Percentiles rank a stretch among this genome's conserved stretches.
These are phyloP conservation scores for Himalopsyche tibetana DNA, from an alignment of 2,888 invertebrate species.

Conservation along the genomic window DNA sequence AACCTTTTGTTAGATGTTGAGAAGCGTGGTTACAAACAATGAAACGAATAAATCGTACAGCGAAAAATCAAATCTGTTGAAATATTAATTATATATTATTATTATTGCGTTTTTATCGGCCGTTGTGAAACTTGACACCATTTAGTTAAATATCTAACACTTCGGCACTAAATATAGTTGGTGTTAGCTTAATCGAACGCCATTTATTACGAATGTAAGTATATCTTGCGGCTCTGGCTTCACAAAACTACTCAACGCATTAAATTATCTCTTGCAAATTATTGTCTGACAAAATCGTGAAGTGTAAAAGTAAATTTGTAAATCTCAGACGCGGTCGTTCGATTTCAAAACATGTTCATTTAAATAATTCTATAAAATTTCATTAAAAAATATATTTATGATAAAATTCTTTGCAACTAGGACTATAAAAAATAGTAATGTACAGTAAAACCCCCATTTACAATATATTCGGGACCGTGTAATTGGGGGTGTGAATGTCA, in stretches of 20 bases:
- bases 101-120: background rate
- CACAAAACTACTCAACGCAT: conserved; percentile 14
- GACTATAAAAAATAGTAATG: too few species aligned
- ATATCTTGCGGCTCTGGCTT: conserved; percentile 7
- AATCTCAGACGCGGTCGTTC: background rate
- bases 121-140: conserved; percentile 23
- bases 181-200: conserved; percentile 21
- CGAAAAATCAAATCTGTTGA: conserved; percentile 22
- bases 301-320: conserved; percentile 19
- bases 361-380: too few species aligned
- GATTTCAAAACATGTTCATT: background rate
- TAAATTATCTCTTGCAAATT: conserved; percentile 30
- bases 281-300: conserved; percentile 34
- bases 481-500: too few species aligned
- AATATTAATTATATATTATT: conserved; percentile 5
- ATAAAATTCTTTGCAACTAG: too few species aligned
- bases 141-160: conserved; percentile 34
- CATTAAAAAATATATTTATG: too few species aligned
- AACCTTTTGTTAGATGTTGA: too few species aligned
- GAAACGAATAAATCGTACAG: background rate
- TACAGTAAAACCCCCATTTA: too few species aligned
- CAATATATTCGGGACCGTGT: too few species aligned
- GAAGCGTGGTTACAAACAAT: too few species aligned
- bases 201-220: background rate
- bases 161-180: background rate